phyloP scores from a whole-genome alignment of 1,140 invertebrate species.

The Maconellicoccus hirsutus region DNA sequence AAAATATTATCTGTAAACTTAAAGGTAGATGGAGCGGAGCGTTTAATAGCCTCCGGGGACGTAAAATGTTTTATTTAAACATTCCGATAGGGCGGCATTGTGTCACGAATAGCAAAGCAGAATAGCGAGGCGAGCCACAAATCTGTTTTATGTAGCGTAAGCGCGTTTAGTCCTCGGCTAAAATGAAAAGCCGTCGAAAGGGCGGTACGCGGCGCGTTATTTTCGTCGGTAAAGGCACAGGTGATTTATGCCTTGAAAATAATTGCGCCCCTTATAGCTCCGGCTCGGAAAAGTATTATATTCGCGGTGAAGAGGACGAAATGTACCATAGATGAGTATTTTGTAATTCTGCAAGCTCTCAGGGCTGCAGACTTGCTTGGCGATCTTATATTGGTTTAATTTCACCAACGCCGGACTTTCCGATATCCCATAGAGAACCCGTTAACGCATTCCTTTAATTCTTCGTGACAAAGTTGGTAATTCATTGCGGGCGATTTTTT shows the following conservation, averaged over 20 bases:
- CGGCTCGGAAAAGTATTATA: neutral
- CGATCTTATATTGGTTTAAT: neutral
- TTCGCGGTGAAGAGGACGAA: neutral
- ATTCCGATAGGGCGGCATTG: slow-evolving; percentile 6
- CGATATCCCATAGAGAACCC: neutral
- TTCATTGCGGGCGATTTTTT: neutral
- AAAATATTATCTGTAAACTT: neutral
- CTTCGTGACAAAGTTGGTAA: neutral
- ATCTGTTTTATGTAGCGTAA: slow-evolving; percentile 9
- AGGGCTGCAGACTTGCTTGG: neutral
- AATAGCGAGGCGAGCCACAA: slow-evolving; percentile 1
- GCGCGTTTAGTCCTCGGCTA: neutral
- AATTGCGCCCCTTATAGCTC: neutral
- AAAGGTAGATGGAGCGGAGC: neutral
- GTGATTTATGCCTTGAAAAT: slow-evolving; percentile 1
- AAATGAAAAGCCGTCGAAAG: slow-evolving; percentile 7
- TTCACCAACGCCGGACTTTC: neutral
- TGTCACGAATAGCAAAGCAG: neutral
- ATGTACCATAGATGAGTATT: neutral
- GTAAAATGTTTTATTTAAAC: slow-evolving; percentile 6
- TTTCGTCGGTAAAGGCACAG: neutral
- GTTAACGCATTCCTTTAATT: slow-evolving; percentile 7
- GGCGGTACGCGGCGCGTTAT: neutral
- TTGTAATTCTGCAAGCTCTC: neutral
- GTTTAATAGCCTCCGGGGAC: slow-evolving; percentile 6